A percentile compares a stretch with the other conserved stretches of the same genome.
phyloP scores from a whole-genome alignment of 2,113 vertebrate genomes.

The Eira barbara region DNA sequence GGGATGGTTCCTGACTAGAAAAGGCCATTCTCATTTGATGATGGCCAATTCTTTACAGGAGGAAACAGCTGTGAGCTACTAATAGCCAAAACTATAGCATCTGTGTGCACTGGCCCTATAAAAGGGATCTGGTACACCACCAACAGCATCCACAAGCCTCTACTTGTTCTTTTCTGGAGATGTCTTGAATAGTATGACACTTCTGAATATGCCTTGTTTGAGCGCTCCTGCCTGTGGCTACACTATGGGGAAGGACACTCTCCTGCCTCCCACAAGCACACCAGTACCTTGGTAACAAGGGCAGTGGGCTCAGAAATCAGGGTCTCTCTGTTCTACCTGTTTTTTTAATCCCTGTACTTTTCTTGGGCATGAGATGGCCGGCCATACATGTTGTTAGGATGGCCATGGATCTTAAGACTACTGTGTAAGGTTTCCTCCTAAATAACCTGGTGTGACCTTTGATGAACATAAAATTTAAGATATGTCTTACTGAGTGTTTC shows the following conservation, averaged over 20 bases:
- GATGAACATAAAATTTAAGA: neutral
- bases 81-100: neutral
- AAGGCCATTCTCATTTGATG: neutral
- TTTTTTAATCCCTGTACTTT: neutral
- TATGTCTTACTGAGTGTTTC: neutral
- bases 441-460: neutral
- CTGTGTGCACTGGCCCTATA: neutral
- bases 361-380: neutral
- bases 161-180: neutral
- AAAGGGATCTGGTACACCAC: neutral
- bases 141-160: neutral
- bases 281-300: neutral
- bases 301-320: neutral
- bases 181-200: neutral
- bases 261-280: neutral
- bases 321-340: neutral
- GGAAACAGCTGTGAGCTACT: neutral
- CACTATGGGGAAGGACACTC: neutral
- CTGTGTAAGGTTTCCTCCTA: neutral
- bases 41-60: neutral
- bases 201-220: neutral
- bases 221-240: neutral
- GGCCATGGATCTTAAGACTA: neutral
- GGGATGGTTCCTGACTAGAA: neutral
- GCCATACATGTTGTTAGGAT: neutral